These are phyloP conservation scores for Plebejus argus DNA, from an alignment of 2,888 invertebrate species.

Conservation along the genomic window DNA sequence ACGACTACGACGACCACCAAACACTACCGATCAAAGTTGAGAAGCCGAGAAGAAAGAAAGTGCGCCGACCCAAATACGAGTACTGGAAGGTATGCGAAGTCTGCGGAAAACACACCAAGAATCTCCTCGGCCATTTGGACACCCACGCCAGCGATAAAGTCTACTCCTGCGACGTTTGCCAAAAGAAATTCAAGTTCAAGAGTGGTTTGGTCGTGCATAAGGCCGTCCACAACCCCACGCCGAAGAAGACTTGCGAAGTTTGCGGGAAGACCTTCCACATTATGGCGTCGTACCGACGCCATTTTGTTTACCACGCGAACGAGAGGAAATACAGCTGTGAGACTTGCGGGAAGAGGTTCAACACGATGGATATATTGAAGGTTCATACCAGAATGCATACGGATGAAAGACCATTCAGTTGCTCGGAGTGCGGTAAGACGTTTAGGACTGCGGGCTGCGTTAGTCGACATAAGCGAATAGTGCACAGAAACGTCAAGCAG, in stretches of 20 bases:
- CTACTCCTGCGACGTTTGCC: constrained; percentile 71
- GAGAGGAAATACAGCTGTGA: constrained; percentile 76
- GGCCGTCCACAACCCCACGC: constrained; percentile 69
- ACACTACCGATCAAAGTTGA: constrained; percentile 41
- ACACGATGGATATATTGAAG: constrained; percentile 73
- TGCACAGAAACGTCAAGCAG: constrained; percentile 53
- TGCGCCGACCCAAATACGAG: constrained; percentile 60
- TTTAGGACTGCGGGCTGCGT: constrained; percentile 77
- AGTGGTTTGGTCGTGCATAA: constrained; percentile 72
- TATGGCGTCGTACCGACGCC: constrained; percentile 72
- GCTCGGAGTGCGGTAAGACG: constrained; percentile 72
- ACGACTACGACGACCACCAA: constrained; percentile 50
- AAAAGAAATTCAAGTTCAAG: constrained; percentile 75
- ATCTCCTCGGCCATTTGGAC: constrained; percentile 68
- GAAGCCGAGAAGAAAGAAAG: constrained; percentile 51
- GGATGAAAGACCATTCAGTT: constrained; percentile 70
- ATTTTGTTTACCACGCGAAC: constrained; percentile 77
- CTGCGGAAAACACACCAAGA: constrained; percentile 71
- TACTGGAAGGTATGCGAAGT: constrained; percentile 75
- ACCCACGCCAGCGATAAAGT: constrained; percentile 63
- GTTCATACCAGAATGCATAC: constrained; percentile 76
- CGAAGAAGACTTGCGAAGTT: constrained; percentile 75
- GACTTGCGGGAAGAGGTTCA: constrained; percentile 78
- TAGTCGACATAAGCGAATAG: constrained; percentile 69
- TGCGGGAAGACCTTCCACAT: constrained; percentile 79